Evolutionary conservation across 2,113 vertebrate species (phyloP), one percentile per base, ranked within the genome.

Genomic region (Trinectes maculatus): DNA sequence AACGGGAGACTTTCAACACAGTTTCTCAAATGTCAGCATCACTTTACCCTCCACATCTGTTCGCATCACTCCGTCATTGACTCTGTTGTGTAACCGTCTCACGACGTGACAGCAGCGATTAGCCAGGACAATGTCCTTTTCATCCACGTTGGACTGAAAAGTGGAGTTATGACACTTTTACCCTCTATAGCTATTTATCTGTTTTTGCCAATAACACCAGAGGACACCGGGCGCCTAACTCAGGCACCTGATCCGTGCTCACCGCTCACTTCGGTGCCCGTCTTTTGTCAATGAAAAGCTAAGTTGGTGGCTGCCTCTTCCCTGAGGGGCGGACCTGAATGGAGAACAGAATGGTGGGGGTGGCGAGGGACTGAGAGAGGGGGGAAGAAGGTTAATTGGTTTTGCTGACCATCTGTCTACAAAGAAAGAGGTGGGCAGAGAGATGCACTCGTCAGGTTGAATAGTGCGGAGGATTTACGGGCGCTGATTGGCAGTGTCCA

Each of bases 341-440:
- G 65, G 61, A 70, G 47, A 34, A 75, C 82, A 62, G 68, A 80
- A 85, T 74, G 82, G 68, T 0, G 22, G 37, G 42, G 74, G 79
- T 83, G 88, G 42, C 68, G 79, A 88, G 85, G 88, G 88, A 77
- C 74, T 77, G 83, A 40, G 44, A 86, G 85, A n/a, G n/a, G n/a
- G 80, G 80, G 86, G 85, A 74, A 83, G 91, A 91, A 95, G 94
- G 94, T 94, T 94, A 95, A 95, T 91, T 93, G 91, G 88, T 92
- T 96, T 91, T 65, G 78, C 90, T 90, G 92, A 93, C 94, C 93
- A 93, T 94, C 94, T 96, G 94, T 91, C 93, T 91, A 67, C 71
- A 67, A 67, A 68, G 59, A 83, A 87, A 54, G 81, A 69, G 74
- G 71, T 60, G 70, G 87, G 77, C 34, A 22, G 59, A 53, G 48